A percentile compares a stretch with the other conserved stretches of the same genome.
Conservation (phyloP, 2,113 vertebrate genomes). For the Spilogale gracilis region DNA sequence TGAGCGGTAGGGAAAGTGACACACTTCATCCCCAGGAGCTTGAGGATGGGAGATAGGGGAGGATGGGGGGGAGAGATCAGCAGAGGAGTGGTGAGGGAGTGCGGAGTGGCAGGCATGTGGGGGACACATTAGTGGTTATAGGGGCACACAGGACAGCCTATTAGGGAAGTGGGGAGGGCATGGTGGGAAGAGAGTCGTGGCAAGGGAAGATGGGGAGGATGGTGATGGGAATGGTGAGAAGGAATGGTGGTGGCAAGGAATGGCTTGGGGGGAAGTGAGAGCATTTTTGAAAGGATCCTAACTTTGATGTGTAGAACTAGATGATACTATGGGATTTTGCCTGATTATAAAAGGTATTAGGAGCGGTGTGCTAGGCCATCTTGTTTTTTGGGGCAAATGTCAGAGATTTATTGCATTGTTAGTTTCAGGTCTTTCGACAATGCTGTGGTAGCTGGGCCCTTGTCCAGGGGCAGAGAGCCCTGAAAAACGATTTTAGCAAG, state of each 20-base stretch:
- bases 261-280: not conserved
- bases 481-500: rapidly evolving
- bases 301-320: not conserved
- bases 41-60: not conserved
- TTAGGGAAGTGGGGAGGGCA: not conserved
- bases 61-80: not conserved
- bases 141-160: not conserved
- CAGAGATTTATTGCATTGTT: not conserved
- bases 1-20: rapidly evolving
- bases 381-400: not conserved
- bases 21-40: too few species aligned
- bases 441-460: not conserved
- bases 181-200: not conserved
- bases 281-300: not conserved
- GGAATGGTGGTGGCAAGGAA: not conserved
- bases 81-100: not conserved
- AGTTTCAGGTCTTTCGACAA: not conserved
- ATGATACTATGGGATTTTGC: not conserved
- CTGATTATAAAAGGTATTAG: not conserved
- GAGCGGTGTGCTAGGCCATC: not conserved
- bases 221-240: not conserved
- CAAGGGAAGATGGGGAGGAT: too few species aligned
- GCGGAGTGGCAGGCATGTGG: not conserved
- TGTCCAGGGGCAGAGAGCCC: not conserved
- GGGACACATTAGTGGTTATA: rapidly evolving